Evolutionary conservation across 37 sponge, comb jelly and placozoan species (phyloP).

Genomic region (Mnemiopsis leidyi): DNA sequence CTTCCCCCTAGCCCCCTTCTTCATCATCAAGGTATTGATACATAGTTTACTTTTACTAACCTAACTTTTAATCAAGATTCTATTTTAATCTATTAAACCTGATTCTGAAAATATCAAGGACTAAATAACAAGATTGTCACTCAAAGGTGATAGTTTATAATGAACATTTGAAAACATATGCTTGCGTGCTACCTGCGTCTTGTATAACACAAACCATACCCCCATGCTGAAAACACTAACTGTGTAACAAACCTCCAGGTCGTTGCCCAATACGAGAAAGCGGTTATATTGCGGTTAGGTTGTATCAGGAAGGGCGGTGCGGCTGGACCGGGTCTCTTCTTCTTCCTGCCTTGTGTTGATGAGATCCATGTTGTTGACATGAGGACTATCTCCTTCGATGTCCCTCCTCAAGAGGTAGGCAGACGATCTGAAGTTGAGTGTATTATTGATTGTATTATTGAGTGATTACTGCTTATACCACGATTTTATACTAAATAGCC

Average conservation of each 20-base stretch:
- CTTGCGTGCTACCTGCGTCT: neutral
- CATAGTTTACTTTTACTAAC: neutral
- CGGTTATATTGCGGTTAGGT: constrained; percentile 91
- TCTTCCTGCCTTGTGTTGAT: constrained; percentile 87
- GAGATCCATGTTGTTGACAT: constrained; percentile 79
- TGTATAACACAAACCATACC: too few relatives aligned
- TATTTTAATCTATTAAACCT: too few relatives aligned
- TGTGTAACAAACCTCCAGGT: constrained; percentile 20
- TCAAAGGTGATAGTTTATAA: neutral
- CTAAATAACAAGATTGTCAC: too few relatives aligned
- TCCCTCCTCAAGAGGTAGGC: constrained; percentile 95
- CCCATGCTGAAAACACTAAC: neutral
- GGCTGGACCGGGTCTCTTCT: constrained; percentile 94
- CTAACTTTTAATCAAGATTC: too few relatives aligned
- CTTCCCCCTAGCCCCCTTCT: constrained; percentile 77
- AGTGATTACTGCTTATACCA: too few relatives aligned
- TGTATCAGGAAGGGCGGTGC: constrained; percentile 76
- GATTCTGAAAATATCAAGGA: too few relatives aligned
- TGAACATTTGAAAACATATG: neutral
- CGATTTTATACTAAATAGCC: too few relatives aligned
- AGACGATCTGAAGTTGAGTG: too few relatives aligned
- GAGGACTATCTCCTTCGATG: constrained; percentile 86
- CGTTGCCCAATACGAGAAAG: constrained; percentile 86
- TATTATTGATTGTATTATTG: too few relatives aligned
- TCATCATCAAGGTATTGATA: constrained; percentile 76